Evolutionary conservation across 2,113 vertebrate species (phyloP).

Genomic region (Neogobius melanostomus): DNA sequence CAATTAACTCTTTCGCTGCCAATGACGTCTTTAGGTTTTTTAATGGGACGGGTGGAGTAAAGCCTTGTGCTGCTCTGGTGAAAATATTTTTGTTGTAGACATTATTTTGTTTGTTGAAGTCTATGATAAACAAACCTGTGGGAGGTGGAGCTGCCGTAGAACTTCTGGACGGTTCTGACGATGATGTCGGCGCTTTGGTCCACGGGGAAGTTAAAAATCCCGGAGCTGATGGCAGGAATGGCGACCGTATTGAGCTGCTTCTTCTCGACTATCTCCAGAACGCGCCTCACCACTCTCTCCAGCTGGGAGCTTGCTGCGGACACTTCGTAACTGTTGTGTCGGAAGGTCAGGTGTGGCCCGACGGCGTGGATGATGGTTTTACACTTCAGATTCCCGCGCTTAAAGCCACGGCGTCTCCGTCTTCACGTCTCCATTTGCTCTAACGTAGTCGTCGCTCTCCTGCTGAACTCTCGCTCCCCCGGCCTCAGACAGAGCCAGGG

Average conservation of each 20-base stretch:
- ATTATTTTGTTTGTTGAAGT: no score
- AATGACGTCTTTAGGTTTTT: no score
- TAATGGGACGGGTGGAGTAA: no score
- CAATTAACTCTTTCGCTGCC: no score
- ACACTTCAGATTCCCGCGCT: conserved; percentile 76
- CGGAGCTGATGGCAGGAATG: conserved; percentile 91
- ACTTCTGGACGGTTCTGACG: conserved; percentile 65
- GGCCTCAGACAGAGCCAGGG: conserved; percentile 71
- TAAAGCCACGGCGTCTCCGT: conserved; percentile 63
- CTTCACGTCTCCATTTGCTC: fast-evolving
- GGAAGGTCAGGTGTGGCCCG: conserved; percentile 55
- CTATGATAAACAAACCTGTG: neutral
- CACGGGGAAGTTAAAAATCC: conserved; percentile 82
- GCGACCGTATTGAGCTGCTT: conserved; percentile 66
- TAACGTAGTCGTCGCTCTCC: conserved; percentile 41
- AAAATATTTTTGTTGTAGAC: no score
- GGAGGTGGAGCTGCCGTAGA: fast-evolving
- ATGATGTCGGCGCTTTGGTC: conserved; percentile 76
- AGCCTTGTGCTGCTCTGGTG: no score
- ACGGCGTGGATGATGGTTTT: conserved; percentile 84
- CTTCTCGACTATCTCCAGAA: conserved; percentile 46
- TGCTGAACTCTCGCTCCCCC: conserved; percentile 78
- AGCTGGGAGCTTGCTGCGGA: conserved; percentile 9
- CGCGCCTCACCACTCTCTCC: conserved; percentile 14
- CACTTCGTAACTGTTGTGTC: fast-evolving